These are phyloP conservation scores for Brenthis hecate DNA, from an alignment of 2,888 invertebrate genomes.

Conservation along the genomic window DNA sequence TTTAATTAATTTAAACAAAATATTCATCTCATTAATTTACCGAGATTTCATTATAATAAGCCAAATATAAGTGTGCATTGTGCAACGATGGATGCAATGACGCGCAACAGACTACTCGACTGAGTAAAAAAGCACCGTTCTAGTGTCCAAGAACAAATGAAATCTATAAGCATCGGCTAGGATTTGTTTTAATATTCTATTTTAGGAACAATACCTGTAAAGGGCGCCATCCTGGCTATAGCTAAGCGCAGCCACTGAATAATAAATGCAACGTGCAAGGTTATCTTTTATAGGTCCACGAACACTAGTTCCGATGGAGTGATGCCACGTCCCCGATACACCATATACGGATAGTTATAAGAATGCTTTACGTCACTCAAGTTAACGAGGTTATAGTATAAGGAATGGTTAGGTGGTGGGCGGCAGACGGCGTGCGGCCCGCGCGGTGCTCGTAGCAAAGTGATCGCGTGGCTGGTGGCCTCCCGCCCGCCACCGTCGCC, in stretches of 20 bases:
- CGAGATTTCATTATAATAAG: neutral
- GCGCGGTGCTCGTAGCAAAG: constrained; percentile 66
- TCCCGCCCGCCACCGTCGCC: constrained; percentile 50
- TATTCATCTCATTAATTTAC: neutral
- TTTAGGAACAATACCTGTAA: constrained; percentile 67
- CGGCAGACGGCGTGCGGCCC: constrained; percentile 65
- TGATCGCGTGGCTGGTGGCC: constrained; percentile 68
- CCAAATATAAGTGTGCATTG: constrained; percentile 17
- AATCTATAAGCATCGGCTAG: constrained; percentile 3
- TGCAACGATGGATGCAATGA: constrained; percentile 19
- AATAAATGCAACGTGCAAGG: constrained; percentile 75
- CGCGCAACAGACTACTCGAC: constrained; percentile 24
- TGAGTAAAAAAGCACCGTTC: constrained; percentile 10
- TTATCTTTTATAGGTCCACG: constrained; percentile 57
- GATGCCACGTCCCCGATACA: constrained; percentile 52
- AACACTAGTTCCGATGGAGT: constrained; percentile 51
- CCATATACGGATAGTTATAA: constrained; percentile 52
- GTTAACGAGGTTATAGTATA: constrained; percentile 70
- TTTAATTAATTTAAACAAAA: no score
- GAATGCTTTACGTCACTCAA: constrained; percentile 69
- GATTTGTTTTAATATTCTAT: constrained; percentile 34
- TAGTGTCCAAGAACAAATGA: constrained; percentile 1
- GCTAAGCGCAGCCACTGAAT: constrained; percentile 75
- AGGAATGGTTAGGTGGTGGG: constrained; percentile 48
- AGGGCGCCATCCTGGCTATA: constrained; percentile 76